These are phyloP conservation scores for Clamator glandarius DNA, from an alignment of 2,797 vertebrate genomes.

Conservation along the genomic window DNA sequence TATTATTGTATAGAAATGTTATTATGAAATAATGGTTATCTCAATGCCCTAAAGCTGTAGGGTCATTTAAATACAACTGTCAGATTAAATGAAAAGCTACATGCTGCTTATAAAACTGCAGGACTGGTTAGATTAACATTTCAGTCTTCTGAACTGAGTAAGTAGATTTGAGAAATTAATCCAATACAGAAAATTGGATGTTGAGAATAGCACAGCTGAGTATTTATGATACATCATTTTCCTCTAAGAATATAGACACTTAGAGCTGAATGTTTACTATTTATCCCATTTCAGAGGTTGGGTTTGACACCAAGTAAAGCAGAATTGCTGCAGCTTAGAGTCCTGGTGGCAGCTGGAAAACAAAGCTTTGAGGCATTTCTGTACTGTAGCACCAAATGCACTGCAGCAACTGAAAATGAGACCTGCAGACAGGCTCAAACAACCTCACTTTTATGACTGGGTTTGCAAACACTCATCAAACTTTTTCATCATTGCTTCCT, in stretches of 20 bases:
- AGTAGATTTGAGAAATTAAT: constrained; percentile 37
- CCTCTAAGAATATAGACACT: not conserved
- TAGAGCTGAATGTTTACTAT: not conserved
- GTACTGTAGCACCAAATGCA: fast-evolving
- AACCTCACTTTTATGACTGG: fast-evolving
- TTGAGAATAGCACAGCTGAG: not conserved
- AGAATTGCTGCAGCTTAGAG: not conserved
- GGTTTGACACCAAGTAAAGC: not conserved
- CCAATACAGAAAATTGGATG: constrained; percentile 17
- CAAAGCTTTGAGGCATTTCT: not conserved
- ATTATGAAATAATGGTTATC: constrained; percentile 22
- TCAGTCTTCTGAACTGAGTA: not conserved
- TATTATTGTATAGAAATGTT: constrained; percentile 1
- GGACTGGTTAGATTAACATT: constrained; percentile 44
- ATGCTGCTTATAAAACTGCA: constrained; percentile 33
- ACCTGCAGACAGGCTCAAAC: not conserved
- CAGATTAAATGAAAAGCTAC: constrained; percentile 10
- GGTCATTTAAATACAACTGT: constrained; percentile 51
- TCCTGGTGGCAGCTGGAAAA: not conserved
- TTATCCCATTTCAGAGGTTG: not conserved
- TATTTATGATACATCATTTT: constrained; percentile 39
- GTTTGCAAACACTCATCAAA: not conserved
- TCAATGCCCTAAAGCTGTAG: not conserved
- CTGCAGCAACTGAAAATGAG: not conserved
- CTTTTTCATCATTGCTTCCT: not conserved